Evolutionary conservation across 2,888 invertebrate species (phyloP), one percentile per base, ranked within the genome.

Genomic region (Hylaea fasciaria): DNA sequence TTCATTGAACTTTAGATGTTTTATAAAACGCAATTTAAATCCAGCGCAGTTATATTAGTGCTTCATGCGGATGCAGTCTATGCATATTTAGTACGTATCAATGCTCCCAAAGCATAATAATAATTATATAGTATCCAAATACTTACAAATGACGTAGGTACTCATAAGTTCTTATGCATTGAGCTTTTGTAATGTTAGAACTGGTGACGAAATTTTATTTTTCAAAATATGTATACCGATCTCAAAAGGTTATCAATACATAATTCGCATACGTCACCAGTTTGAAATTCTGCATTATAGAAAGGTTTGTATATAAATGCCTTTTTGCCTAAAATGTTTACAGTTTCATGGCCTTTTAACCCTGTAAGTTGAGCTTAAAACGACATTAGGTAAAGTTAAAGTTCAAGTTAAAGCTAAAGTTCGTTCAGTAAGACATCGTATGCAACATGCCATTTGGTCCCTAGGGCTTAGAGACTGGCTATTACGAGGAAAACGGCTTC

Each of bases 401-500:
- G n/a, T n/a, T n/a, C n/a, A n/a, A n/a, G n/a, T n/a, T n/a, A n/a
- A n/a, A n/a, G n/a, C n/a, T 14, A 29, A 46, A 16, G 51, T 48
- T 66, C 39, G 46, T 62, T 74, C 69, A 67, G 69, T 64, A 61
- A 66, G 74, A 82, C 78, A 81, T 81, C 79, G 81, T 78, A 78
- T 87, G 87, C 86, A 86, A 86, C 85, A 79, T 81, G 70, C 66
- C 76, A 78, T 86, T 88, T 89, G 81, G 74, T 89, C 78, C 85
- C 74, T 89, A 91, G 91, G 91, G 91, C 64, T 89, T 92, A 90
- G 91, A 93, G 78, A 93, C 93, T 81, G 94, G 94, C 86, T 94
- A 94, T 93, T 93, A 87, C 80, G 93, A 94, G 87, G 94, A 94
- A 48, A 93, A 93, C 65, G 93, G 91, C 78, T 88, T 83, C 84